These are phyloP conservation scores for Podarcis muralis DNA, from an alignment of 2,113 vertebrate species.

Conservation along the genomic window DNA sequence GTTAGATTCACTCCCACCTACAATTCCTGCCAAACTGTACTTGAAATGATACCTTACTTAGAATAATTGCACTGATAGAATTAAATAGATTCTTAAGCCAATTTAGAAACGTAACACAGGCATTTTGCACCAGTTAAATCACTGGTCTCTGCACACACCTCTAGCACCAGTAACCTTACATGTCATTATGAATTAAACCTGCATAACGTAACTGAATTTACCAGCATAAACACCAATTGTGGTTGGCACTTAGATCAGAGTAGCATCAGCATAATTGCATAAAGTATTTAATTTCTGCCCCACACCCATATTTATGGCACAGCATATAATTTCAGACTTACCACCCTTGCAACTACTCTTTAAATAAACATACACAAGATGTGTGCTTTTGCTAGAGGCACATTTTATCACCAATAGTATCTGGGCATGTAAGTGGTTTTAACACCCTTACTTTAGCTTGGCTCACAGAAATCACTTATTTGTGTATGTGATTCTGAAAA, in stretches of 20 bases:
- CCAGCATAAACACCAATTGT: background rate
- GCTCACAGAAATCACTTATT: background rate
- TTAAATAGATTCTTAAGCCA: conserved; percentile 7
- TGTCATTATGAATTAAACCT: background rate
- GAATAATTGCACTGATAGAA: background rate
- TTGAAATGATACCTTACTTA: conserved; percentile 19
- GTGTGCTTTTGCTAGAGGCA: background rate
- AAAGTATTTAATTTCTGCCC: background rate
- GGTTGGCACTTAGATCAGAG: background rate
- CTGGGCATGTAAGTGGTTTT: background rate
- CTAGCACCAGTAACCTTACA: background rate
- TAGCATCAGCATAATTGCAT: background rate
- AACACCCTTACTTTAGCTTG: background rate
- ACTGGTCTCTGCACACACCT: background rate
- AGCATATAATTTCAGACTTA: background rate
- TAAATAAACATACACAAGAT: background rate
- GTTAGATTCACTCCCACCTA: conserved; percentile 49
- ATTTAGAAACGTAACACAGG: background rate
- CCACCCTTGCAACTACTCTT: background rate
- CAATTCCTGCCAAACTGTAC: conserved; percentile 22
- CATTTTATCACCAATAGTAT: background rate
- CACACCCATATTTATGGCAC: background rate
- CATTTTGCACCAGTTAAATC: background rate
- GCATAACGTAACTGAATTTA: background rate
- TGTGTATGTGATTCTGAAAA: background rate